These are phyloP conservation scores for Meloe dianella DNA, from an alignment of 2,888 invertebrate species.

Conservation along the genomic window DNA sequence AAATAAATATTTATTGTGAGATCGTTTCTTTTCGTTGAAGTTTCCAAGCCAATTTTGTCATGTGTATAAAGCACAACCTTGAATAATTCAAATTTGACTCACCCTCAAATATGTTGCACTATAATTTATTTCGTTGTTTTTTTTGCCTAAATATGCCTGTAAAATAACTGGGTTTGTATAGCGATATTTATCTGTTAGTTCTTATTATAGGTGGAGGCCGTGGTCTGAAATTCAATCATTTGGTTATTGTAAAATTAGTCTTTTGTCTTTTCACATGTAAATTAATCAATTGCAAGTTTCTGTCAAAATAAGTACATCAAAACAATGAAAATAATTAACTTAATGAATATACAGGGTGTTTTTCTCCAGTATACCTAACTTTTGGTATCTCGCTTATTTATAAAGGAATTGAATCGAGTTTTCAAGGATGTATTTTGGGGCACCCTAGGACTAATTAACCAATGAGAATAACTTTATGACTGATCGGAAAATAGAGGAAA, in stretches of 20 bases:
- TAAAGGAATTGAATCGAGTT: no score
- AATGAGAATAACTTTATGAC: no score
- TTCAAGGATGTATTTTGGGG: no score
- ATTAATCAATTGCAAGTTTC: background rate
- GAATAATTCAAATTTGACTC: background rate
- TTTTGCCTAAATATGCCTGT: background rate
- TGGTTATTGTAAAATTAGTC: background rate
- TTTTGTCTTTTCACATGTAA: background rate
- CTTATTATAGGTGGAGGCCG: background rate
- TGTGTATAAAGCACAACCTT: background rate
- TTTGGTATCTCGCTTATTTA: no score
- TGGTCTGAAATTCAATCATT: background rate
- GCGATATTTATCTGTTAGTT: background rate
- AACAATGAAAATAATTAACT: background rate
- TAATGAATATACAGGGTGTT: no score
- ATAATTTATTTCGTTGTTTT: background rate
- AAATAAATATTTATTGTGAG: background rate
- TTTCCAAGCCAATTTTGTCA: background rate
- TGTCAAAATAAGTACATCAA: background rate
- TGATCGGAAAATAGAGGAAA: no score
- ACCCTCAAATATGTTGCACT: background rate
- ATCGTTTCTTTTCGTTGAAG: background rate
- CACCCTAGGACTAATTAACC: no score
- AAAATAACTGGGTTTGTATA: background rate
- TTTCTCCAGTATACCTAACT: no score